Base-by-base conservation (phyloP, 2,888 invertebrate species). In the Clusia tigrina region DNA sequence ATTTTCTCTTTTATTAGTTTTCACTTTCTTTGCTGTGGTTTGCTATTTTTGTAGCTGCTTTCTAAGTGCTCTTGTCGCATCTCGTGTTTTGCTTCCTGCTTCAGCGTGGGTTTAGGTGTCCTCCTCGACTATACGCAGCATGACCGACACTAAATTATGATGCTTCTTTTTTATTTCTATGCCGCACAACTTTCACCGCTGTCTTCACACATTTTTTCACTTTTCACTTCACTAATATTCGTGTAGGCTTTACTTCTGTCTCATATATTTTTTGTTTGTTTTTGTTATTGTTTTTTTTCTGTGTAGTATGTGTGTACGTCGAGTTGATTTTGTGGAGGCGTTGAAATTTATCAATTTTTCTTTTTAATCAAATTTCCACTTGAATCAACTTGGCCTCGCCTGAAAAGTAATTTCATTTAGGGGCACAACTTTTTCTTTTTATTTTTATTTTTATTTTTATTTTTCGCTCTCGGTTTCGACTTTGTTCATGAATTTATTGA, bases 291-390 rank as follows among this genome's bases (percentile, higher is more conserved):
- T 63, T 56, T 20, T 60, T 38, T 54, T 60, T 52, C 26, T 48
- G 23, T 46, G 22, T 52, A 54, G 55, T 48, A 37, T 18, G 58
- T 58, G 32, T 55, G 15, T 56, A 63, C 63, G 26, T 54, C 18
- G 6, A 54, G n/a, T 32, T 24, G 42, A n/a, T 10, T 42, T 10
- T 42, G 42, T 10, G 42, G 10, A 22, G 48, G 20, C 17, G 32
- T 37, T 20, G 17, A 37, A 58, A 51, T 58, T 25, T 58, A 25
- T 53, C 53, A 53, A 38, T 38, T 53, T 42, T 59, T 26, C 24
- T n/a, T 67, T 69, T 78, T 72, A 77, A 74, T 74, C 74, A 78
- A 78, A 74, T 74, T 78, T 78, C 77, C 74, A 72, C 71, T 77
- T 78, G 76, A 74, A 77, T 64, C 71, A 68, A 71, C 76, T 74